phyloP scores from a whole-genome alignment of 2,113 vertebrate species.

The Rhabdornis inornatus region DNA sequence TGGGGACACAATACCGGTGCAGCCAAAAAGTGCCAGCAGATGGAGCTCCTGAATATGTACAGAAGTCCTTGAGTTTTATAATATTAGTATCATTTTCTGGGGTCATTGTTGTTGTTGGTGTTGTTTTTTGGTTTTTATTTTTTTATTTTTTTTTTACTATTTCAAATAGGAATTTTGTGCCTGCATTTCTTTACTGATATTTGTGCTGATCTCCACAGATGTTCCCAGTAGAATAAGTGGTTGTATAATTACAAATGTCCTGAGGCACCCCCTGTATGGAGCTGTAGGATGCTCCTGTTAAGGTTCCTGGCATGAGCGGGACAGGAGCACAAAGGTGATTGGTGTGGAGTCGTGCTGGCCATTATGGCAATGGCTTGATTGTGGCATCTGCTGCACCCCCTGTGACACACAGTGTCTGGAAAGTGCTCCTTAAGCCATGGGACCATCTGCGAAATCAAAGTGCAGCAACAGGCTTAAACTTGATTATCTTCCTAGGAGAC shows the following conservation, averaged over 20 bases:
- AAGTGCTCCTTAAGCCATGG: background rate
- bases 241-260: background rate
- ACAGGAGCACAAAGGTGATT: background rate
- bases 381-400: too few relatives aligned
- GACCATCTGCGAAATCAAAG: background rate
- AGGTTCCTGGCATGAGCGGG: background rate
- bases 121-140: background rate
- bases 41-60: background rate
- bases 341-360: rapidly evolving
- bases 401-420: background rate
- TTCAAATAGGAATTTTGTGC: background rate
- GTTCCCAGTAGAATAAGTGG: background rate
- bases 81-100: background rate
- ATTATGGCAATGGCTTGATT: background rate
- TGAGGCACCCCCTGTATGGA: rapidly evolving
- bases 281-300: too few relatives aligned
- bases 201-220: background rate
- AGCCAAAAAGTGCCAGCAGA: background rate
- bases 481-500: background rate
- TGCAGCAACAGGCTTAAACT: background rate
- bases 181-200: background rate
- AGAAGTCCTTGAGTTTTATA: background rate
- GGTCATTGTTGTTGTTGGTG: background rate
- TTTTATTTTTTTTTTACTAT: background rate
- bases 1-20: background rate